phyloP scores from a whole-genome alignment of 2,113 vertebrate genomes.

The Ranitomeya imitator region DNA sequence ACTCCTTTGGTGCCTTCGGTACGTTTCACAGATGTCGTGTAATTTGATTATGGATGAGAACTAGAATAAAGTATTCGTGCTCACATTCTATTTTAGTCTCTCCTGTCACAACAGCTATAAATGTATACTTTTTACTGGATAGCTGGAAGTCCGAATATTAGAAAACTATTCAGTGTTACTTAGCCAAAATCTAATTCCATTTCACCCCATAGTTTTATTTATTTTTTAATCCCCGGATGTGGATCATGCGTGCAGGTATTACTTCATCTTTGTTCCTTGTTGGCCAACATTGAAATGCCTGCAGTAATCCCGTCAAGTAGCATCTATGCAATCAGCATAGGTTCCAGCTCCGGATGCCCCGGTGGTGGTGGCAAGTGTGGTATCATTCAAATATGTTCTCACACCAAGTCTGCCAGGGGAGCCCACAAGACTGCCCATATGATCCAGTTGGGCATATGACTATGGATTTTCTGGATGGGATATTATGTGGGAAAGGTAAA shows the following conservation, averaged over 20 bases:
- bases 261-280: background rate
- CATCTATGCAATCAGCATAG: background rate
- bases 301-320: background rate
- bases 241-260: background rate
- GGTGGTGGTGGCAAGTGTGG: background rate
- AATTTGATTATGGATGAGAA: conserved; percentile 35
- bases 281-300: background rate
- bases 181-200: background rate
- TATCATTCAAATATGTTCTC: background rate
- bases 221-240: background rate
- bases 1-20: conserved; percentile 8
- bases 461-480: background rate
- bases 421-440: background rate
- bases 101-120: conserved; percentile 8
- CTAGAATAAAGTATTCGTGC: conserved; percentile 33
- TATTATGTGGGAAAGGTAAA: background rate
- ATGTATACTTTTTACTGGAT: background rate
- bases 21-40: conserved; percentile 19
- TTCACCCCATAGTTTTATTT: background rate
- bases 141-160: background rate
- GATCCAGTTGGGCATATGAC: background rate
- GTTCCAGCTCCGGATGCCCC: background rate
- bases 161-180: background rate
- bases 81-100: conserved; percentile 2
- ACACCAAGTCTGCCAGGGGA: background rate